Evolutionary conservation across 37 sponge, comb jelly and placozoan species (phyloP).

Genomic region (Cliona cf. orientalis): DNA sequence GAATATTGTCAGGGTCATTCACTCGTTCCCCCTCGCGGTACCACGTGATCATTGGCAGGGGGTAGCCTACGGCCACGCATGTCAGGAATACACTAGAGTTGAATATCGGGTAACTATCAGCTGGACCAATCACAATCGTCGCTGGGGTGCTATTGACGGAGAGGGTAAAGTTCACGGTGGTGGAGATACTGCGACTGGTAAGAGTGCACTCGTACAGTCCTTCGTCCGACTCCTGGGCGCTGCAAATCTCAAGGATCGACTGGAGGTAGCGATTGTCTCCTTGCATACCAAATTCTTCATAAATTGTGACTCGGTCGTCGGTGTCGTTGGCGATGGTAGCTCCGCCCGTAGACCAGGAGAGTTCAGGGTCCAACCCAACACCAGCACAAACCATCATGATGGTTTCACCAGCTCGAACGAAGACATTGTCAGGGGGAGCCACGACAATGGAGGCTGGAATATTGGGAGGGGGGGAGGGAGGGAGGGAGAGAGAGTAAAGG

Average conservation of each 20-base stretch:
- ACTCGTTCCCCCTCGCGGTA: background rate
- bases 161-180: too few species aligned
- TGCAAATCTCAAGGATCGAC: slow-evolving; percentile 19
- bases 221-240: background rate
- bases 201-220: slow-evolving; percentile 13
- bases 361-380: background rate
- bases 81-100: background rate
- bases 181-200: too few species aligned
- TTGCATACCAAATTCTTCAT: background rate
- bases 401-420: slow-evolving; percentile 5
- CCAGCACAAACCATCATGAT: slow-evolving; percentile 16
- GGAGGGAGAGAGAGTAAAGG: background rate
- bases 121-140: background rate
- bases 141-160: background rate
- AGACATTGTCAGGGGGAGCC: background rate
- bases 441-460: background rate
- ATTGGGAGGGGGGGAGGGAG: background rate
- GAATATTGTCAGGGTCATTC: background rate
- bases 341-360: slow-evolving; percentile 16
- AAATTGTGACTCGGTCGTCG: slow-evolving; percentile 9
- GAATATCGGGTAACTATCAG: background rate
- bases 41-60: slow-evolving; percentile 19
- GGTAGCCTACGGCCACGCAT: slow-evolving; percentile 22
- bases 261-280: background rate
- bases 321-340: slow-evolving; percentile 1